Conservation (phyloP, 2,888 invertebrate genomes). For the Tiliacea aurago region DNA sequence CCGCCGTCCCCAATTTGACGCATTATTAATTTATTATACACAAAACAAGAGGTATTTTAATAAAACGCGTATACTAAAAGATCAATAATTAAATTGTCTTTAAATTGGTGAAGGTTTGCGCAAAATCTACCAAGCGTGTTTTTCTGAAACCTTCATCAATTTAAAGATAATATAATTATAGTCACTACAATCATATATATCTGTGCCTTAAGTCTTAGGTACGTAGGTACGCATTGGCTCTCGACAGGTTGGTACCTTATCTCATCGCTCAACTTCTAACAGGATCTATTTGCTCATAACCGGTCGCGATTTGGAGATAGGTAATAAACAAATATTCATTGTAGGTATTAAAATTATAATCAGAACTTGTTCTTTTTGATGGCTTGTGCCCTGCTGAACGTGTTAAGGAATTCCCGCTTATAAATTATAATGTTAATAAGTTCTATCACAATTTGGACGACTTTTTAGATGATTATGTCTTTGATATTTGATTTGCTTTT, state of each 20-base stretch:
- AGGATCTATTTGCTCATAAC: constrained; percentile 49
- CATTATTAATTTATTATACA: too few relatives aligned
- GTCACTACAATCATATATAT: too few relatives aligned
- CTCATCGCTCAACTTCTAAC: constrained; percentile 27
- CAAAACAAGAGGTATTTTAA: too few relatives aligned
- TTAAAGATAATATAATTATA: too few relatives aligned
- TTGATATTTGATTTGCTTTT: background rate
- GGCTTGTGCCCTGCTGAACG: constrained; percentile 20
- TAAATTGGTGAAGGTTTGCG: too few relatives aligned
- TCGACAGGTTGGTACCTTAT: background rate
- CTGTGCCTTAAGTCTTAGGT: background rate
- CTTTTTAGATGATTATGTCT: constrained; percentile 1
- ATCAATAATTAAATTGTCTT: too few relatives aligned
- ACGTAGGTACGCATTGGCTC: too few relatives aligned
- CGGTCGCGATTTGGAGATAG: constrained; percentile 40
- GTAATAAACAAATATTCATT: constrained; percentile 26
- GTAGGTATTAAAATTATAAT: constrained; percentile 29
- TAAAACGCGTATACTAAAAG: too few relatives aligned
- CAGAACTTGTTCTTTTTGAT: constrained; percentile 52
- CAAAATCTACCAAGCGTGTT: too few relatives aligned
- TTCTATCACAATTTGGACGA: background rate
- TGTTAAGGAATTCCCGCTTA: constrained; percentile 47
- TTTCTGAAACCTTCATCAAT: too few relatives aligned
- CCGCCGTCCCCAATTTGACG: too few relatives aligned
- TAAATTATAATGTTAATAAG: constrained; percentile 34